These are phyloP conservation scores for Mycetomoellerius zeteki DNA, from an alignment of 1,140 invertebrate species.

Conservation along the genomic window DNA sequence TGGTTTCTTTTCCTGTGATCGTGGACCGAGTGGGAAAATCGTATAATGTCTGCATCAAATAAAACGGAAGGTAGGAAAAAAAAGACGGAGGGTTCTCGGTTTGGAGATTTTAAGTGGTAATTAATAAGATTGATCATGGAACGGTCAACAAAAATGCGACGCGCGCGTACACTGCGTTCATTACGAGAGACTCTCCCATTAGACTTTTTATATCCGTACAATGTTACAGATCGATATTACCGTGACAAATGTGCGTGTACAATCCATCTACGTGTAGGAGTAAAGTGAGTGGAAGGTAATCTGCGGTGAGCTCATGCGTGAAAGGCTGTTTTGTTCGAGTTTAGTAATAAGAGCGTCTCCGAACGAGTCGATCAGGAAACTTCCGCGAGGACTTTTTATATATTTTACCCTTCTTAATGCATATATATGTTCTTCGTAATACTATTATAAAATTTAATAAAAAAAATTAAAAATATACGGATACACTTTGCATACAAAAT, in stretches of 20 bases:
- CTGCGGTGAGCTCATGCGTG: not conserved
- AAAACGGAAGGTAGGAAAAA: conserved; percentile 73
- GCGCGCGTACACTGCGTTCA: conserved; percentile 35
- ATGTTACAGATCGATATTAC: not conserved
- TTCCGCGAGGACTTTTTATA: not conserved
- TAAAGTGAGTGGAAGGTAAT: conserved; percentile 29
- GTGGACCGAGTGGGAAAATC: conserved; percentile 55
- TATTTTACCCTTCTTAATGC: not conserved
- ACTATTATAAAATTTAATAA: conserved; percentile 11
- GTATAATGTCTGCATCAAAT: conserved; percentile 56
- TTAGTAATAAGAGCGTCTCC: conserved; percentile 20
- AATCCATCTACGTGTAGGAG: not conserved
- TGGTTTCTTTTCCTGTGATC: conserved; percentile 20
- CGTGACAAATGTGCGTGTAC: not conserved
- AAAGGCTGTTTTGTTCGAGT: conserved; percentile 20
- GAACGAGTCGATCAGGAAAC: not conserved
- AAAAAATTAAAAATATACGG: not conserved
- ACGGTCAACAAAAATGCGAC: conserved; percentile 75
- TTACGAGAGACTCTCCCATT: conserved; percentile 11
- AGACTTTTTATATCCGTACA: conserved; percentile 30
- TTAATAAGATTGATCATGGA: conserved; percentile 83
- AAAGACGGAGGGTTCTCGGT: conserved; percentile 64
- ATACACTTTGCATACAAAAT: not conserved
- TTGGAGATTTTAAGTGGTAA: conserved; percentile 77
- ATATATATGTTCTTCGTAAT: not conserved